A percentile compares a stretch with the other conserved stretches of the same genome.
These are phyloP conservation scores for Rhinophrynus dorsalis DNA, from an alignment of 2,797 vertebrate genomes.

Conservation along the genomic window DNA sequence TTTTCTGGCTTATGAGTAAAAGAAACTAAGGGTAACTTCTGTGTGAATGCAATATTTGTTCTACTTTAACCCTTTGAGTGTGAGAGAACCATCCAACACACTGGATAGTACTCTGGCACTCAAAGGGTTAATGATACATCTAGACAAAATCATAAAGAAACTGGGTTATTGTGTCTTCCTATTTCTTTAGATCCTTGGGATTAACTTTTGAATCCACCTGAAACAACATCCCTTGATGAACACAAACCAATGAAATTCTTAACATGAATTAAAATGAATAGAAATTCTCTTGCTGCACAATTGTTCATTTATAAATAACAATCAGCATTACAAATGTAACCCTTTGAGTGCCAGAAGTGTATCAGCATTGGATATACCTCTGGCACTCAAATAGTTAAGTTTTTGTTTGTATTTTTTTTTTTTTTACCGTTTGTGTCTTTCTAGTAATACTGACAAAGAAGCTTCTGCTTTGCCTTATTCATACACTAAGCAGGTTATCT, in stretches of 20 bases:
- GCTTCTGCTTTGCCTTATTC: neutral
- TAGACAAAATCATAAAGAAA: slow-evolving; percentile 59
- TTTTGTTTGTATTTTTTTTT: too few relatives aligned
- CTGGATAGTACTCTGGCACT: slow-evolving; percentile 60
- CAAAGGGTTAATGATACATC: too few relatives aligned
- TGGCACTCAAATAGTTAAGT: too few relatives aligned
- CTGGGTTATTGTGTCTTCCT: slow-evolving; percentile 51
- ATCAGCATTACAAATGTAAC: slow-evolving; percentile 46
- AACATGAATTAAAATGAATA: slow-evolving; percentile 52
- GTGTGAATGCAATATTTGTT: too few relatives aligned
- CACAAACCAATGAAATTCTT: slow-evolving; percentile 49
- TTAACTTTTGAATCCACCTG: slow-evolving; percentile 55
- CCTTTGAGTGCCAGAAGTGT: too few relatives aligned
- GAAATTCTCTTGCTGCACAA: slow-evolving; percentile 49
- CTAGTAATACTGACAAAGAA: fast-evolving
- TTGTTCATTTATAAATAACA: slow-evolving; percentile 44
- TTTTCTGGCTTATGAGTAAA: slow-evolving; percentile 60
- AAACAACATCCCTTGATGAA: slow-evolving; percentile 49
- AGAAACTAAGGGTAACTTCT: neutral
- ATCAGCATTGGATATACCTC: too few relatives aligned
- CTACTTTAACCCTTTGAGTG: too few relatives aligned
- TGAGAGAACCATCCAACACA: too few relatives aligned
- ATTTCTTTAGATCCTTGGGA: slow-evolving; percentile 51
- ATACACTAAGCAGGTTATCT: slow-evolving; percentile 5
- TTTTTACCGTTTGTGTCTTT: slow-evolving; percentile 11